Conservation (phyloP, 2,888 invertebrate species). For the Cantharis rufa region DNA sequence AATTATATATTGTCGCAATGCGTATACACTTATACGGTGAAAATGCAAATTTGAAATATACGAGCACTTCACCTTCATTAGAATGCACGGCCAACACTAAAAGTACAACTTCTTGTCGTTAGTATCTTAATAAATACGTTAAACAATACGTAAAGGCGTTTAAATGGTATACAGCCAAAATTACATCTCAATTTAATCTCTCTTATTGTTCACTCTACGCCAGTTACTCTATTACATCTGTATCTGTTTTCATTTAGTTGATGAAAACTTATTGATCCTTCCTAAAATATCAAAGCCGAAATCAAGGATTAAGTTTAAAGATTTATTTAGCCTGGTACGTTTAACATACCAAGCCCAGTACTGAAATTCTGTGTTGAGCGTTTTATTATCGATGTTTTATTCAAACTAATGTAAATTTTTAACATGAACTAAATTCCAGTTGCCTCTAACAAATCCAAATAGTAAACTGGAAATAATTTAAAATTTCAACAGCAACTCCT, state of each 20-base stretch:
- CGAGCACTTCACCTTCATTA: background rate
- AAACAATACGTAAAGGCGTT: background rate
- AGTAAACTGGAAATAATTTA: background rate
- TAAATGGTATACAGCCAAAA: background rate
- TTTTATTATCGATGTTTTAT: background rate
- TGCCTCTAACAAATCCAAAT: background rate
- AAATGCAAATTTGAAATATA: background rate
- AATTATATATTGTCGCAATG: background rate
- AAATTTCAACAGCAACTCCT: background rate
- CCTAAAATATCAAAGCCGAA: background rate
- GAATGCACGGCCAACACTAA: background rate
- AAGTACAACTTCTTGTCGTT: background rate
- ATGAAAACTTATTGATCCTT: background rate
- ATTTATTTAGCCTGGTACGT: background rate
- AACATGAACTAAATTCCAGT: background rate
- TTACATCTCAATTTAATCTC: background rate
- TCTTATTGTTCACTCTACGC: background rate
- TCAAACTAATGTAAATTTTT: background rate
- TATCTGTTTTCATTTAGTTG: background rate
- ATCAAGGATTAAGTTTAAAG: background rate
- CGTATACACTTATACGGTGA: background rate
- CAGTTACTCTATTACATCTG: background rate
- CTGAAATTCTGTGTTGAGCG: background rate
- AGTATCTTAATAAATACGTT: background rate
- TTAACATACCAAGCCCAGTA: background rate